Evolutionary conservation across 53 echinoderm and acorn worm species (phyloP).

Genomic region (Antedon mediterranea): DNA sequence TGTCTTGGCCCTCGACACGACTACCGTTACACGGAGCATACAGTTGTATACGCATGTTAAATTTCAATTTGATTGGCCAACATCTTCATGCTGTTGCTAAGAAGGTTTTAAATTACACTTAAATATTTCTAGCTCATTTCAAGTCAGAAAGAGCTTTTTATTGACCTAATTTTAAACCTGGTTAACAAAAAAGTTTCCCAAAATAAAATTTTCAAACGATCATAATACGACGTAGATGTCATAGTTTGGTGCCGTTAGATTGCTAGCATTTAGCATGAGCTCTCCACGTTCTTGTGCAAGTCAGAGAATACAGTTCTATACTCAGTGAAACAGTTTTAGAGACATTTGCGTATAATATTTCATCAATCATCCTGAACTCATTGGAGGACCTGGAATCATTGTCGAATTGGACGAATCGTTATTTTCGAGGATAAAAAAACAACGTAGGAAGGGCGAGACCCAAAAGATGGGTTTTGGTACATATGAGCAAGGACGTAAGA

Average conservation of each 20-base stretch:
- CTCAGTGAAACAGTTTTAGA: constrained; percentile 19
- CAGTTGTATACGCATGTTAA: too few relatives aligned
- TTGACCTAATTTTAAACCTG: too few relatives aligned
- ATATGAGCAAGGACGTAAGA: constrained; percentile 10
- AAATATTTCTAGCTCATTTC: too few relatives aligned
- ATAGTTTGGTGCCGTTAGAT: constrained; percentile 7
- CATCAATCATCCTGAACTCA: neutral
- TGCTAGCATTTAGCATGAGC: neutral
- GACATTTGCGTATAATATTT: constrained; percentile 9
- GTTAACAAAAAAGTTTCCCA: too few relatives aligned
- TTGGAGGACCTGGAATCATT: constrained; percentile 6
- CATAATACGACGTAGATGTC: neutral
- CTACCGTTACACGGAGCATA: too few relatives aligned
- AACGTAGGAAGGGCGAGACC: neutral
- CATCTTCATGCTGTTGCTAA: too few relatives aligned
- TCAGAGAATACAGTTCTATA: neutral
- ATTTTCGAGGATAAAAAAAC: neutral
- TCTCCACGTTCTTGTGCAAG: constrained; percentile 2
- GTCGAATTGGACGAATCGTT: constrained; percentile 7
- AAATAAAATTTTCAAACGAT: neutral
- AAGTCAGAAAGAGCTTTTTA: too few relatives aligned
- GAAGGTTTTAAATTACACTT: too few relatives aligned
- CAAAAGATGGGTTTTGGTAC: constrained; percentile 16
- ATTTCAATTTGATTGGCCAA: too few relatives aligned
- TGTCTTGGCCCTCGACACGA: too few relatives aligned